A percentile compares a stretch with the other conserved stretches of the same genome.
Conservation (phyloP, 2,797 vertebrate species). For the Eleutherodactylus coqui region DNA sequence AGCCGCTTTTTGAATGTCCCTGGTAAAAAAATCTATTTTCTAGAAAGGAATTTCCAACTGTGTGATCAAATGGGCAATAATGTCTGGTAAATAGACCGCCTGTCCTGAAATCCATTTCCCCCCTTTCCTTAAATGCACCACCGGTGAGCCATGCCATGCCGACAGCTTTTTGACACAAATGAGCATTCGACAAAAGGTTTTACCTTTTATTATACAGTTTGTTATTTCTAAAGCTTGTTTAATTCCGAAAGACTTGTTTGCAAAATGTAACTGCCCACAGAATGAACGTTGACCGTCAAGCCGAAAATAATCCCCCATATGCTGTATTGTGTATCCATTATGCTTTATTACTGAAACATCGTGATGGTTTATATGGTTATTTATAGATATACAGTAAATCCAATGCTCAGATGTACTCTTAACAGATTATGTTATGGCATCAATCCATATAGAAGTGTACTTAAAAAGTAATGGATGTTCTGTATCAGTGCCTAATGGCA, state of each 20-base stretch:
- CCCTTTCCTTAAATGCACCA: constrained; percentile 39
- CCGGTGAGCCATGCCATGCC: background rate
- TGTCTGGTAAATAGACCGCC: constrained; percentile 49
- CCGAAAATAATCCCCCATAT: constrained; percentile 10
- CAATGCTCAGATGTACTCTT: background rate
- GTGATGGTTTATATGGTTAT: background rate
- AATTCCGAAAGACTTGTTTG: background rate
- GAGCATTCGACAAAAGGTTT: background rate
- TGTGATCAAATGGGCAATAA: constrained; percentile 51
- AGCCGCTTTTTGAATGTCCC: background rate
- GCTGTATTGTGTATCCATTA: background rate
- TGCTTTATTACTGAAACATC: background rate
- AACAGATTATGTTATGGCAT: no score
- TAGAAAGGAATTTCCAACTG: constrained; percentile 44
- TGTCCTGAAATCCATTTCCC: constrained; percentile 57
- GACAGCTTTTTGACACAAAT: background rate
- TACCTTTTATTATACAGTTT: background rate
- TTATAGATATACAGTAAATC: background rate
- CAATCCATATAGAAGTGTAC: no score
- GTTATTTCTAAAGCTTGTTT: background rate
- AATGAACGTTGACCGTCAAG: background rate
- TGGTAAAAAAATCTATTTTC: constrained; percentile 55
- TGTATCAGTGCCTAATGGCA: no score
- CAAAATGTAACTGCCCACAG: background rate
- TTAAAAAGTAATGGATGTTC: no score